phyloP scores from a whole-genome alignment of 2,888 invertebrate genomes.

The Limnephilus rhombicus region DNA sequence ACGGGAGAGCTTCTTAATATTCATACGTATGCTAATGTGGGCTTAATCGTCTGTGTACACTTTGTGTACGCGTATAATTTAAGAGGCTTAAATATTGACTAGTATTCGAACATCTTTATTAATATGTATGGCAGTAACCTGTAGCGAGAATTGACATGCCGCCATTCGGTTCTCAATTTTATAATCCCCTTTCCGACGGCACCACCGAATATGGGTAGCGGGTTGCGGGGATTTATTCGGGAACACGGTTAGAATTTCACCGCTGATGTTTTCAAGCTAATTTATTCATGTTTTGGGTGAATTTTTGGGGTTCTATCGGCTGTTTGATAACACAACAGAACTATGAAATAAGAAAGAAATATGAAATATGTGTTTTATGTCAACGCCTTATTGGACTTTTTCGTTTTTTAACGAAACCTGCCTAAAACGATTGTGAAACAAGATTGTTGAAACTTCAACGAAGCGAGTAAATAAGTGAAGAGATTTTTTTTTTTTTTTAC shows the following conservation, averaged over 20 bases:
- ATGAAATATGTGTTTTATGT: background rate
- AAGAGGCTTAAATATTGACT: background rate
- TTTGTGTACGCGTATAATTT: constrained; percentile 4
- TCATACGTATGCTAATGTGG: constrained; percentile 5
- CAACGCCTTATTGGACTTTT: background rate
- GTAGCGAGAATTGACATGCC: background rate
- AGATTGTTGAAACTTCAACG: no score
- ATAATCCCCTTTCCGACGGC: background rate
- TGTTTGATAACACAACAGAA: background rate
- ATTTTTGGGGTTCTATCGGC: background rate
- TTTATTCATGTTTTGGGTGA: background rate
- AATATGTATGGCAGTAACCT: background rate
- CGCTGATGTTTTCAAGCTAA: background rate
- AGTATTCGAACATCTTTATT: constrained; percentile 6
- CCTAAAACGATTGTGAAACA: no score
- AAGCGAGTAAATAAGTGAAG: no score
- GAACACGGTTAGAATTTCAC: background rate
- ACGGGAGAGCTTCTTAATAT: constrained; percentile 2
- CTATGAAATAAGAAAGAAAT: no score
- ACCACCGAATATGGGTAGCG: background rate
- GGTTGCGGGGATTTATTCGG: background rate
- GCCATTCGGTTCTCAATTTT: background rate
- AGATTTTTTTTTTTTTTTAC: no score
- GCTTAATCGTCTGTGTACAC: constrained; percentile 8
- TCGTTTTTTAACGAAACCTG: background rate